These are phyloP conservation scores for Ceyx margarethae DNA, from an alignment of 2,113 vertebrate species.

Conservation along the genomic window DNA sequence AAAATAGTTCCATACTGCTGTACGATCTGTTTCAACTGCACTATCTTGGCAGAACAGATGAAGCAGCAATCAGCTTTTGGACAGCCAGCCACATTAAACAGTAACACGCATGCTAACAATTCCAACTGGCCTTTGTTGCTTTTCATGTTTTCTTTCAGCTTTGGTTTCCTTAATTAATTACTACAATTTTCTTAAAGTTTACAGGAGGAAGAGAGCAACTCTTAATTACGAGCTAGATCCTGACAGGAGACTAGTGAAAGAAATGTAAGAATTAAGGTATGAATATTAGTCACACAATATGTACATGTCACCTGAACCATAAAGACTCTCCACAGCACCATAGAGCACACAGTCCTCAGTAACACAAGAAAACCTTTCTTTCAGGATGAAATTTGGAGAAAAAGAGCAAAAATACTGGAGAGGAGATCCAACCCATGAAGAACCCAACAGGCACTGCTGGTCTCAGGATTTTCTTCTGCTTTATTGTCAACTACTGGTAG, in stretches of 20 bases:
- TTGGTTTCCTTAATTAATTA: not conserved
- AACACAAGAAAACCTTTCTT: not conserved
- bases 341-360: not conserved
- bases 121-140: slow-evolving; percentile 16
- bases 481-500: not conserved
- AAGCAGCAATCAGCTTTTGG: slow-evolving; percentile 63
- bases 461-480: not conserved
- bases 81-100: slow-evolving; percentile 56
- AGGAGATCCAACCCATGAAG: not conserved
- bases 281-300: not conserved
- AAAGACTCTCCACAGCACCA: not conserved
- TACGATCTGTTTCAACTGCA: slow-evolving; percentile 60
- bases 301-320: not conserved
- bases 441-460: not conserved
- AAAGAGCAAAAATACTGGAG: not conserved
- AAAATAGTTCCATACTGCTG: slow-evolving; percentile 51
- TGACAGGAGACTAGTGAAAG: not conserved
- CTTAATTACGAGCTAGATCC: not conserved
- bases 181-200: slow-evolving; percentile 6
- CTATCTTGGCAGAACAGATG: slow-evolving; percentile 66
- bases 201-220: not conserved
- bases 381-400: not conserved
- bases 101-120: slow-evolving; percentile 40
- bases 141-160: not conserved
- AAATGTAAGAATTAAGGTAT: not conserved